Percentiles rank a stretch among this genome's conserved stretches.
Evolutionary conservation across 2,113 vertebrate genomes (phyloP).

Genomic region (Galemys pyrenaicus): DNA sequence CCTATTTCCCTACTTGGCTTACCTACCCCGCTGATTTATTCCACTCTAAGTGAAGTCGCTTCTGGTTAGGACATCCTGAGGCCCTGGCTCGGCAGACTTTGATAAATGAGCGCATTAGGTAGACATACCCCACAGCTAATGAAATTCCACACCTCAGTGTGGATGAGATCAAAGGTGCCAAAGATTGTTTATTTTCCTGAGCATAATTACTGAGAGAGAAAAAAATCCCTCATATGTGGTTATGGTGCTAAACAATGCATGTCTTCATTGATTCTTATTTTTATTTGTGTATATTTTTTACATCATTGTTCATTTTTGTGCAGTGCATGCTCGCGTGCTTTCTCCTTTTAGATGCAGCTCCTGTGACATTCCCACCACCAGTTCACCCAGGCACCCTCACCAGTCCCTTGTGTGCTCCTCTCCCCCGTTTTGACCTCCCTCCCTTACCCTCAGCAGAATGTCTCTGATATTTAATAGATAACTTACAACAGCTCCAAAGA

Average conservation of each 20-base stretch:
- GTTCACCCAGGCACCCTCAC: too few species aligned
- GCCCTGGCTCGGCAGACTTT: conserved; percentile 65
- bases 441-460: too few species aligned
- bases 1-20: conserved; percentile 31
- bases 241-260: conserved; percentile 68
- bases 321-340: too few species aligned
- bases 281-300: too few species aligned
- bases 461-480: conserved; percentile 81
- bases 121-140: conserved; percentile 65
- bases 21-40: conserved; percentile 21
- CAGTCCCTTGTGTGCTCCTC: too few species aligned
- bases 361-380: too few species aligned
- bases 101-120: conserved; percentile 76
- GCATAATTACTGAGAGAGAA: conserved; percentile 70
- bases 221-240: conserved; percentile 61
- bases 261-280: conserved; percentile 58
- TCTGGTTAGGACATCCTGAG: not conserved
- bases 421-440: too few species aligned
- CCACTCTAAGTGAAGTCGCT: conserved; percentile 39
- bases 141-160: conserved; percentile 72
- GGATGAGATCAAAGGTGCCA: conserved; percentile 52
- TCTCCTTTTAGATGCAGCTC: too few species aligned
- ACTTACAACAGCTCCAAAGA: conserved; percentile 74
- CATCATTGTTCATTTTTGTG: too few species aligned
- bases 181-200: conserved; percentile 78